phyloP scores from a whole-genome alignment of 2,888 invertebrate species.

The Eupithecia centaureata region DNA sequence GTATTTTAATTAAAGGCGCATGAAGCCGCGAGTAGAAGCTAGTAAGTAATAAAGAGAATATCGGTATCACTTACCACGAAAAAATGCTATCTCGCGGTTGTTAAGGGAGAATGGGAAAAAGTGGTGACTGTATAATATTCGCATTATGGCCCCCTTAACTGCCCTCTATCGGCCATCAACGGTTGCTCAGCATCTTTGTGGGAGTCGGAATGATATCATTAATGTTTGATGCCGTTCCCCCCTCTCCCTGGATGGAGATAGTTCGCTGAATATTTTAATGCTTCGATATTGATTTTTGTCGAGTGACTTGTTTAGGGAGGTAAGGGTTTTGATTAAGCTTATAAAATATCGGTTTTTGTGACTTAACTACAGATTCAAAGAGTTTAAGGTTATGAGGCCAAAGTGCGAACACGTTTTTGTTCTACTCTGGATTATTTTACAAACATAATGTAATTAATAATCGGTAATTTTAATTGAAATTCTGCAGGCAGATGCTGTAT shows the following conservation, averaged over 20 bases:
- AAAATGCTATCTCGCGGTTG: constrained; percentile 43
- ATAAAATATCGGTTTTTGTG: not conserved
- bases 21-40: not conserved
- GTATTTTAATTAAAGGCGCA: not conserved
- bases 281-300: constrained; percentile 61
- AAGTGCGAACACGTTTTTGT: not conserved
- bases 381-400: not conserved
- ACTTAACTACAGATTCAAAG: not conserved
- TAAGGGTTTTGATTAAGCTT: constrained; percentile 13
- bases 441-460: no score
- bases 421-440: not conserved
- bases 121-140: constrained; percentile 77
- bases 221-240: constrained; percentile 71
- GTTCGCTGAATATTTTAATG: constrained; percentile 65
- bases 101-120: constrained; percentile 50
- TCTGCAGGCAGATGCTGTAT: no score
- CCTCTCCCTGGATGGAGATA: constrained; percentile 53
- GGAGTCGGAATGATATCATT: constrained; percentile 76
- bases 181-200: constrained; percentile 76
- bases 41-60: constrained; percentile 31
- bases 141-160: constrained; percentile 72
- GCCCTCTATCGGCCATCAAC: constrained; percentile 75
- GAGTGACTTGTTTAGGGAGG: constrained; percentile 36
- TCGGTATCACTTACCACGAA: constrained; percentile 38
- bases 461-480: no score